These are phyloP conservation scores for Abscondita cerata DNA, from an alignment of 2,888 invertebrate species.

Conservation along the genomic window DNA sequence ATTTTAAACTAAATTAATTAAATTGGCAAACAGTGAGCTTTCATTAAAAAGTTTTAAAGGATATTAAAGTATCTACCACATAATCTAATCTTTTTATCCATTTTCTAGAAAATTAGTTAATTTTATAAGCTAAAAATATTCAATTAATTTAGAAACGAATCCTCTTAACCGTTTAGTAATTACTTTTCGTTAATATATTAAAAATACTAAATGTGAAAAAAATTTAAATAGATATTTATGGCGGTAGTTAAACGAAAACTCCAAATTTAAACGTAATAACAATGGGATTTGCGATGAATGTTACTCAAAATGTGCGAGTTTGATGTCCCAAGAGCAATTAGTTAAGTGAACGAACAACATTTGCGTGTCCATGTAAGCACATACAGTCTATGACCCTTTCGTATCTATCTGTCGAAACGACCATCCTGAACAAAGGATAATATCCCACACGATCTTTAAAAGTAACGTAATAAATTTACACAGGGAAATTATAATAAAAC, in stretches of 20 bases:
- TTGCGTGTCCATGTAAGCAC: slow-evolving; percentile 41
- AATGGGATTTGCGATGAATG: slow-evolving; percentile 17
- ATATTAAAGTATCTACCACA: slow-evolving; percentile 6
- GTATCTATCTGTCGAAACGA: slow-evolving; percentile 19
- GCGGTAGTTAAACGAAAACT: not conserved
- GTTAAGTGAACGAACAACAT: slow-evolving; percentile 45
- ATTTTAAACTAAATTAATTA: slow-evolving; percentile 11
- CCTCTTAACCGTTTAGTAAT: slow-evolving; percentile 8
- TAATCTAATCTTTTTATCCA: slow-evolving; percentile 10
- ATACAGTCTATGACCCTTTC: slow-evolving; percentile 23
- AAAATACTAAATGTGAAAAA: not conserved
- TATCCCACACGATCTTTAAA: slow-evolving; percentile 10
- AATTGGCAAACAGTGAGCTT: slow-evolving; percentile 10
- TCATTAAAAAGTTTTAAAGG: slow-evolving; percentile 11
- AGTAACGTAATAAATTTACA: slow-evolving; percentile 27
- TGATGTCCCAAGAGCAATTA: slow-evolving; percentile 42
- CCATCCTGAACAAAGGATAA: slow-evolving; percentile 19
- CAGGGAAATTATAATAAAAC: slow-evolving; percentile 22
- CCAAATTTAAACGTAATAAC: slow-evolving; percentile 5
- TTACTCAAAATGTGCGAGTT: slow-evolving; percentile 24
- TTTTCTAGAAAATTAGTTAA: slow-evolving; percentile 12
- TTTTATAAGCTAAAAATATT: slow-evolving; percentile 9
- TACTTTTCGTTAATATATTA: slow-evolving; percentile 5
- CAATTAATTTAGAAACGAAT: slow-evolving; percentile 8
- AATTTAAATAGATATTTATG: not conserved